Base-by-base conservation (phyloP, 1,140 invertebrate genomes). In the Scylla paramamosain region DNA sequence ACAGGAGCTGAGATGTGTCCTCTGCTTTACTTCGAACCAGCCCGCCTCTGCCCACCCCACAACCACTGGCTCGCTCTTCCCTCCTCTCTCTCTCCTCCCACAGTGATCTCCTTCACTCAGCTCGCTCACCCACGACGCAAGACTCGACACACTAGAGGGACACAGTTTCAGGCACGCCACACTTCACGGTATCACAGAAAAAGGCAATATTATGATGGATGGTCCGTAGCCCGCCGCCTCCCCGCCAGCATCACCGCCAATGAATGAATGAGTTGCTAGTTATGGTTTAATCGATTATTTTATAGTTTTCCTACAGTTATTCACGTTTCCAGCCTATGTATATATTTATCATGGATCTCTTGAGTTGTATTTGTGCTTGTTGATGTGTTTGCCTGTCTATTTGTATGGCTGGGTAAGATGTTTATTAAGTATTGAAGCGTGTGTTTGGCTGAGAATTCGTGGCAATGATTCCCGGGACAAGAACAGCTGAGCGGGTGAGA, bases 151-250 rank as follows among this genome's bases (percentile, higher is more conserved):
- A 7, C n/a, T 77, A 25, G 6, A 77, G 12, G 20, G 12, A 77
- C 67, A 77, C 20, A 7, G 67, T 7, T 77, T 20, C 12, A 20
- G 67, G n/a, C 20, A n/a, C 67, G 67, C 67, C 8, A 77, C 67
- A 77, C 67, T 77, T 25, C 67, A 77, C 67, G n/a, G 67, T 77
- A 77, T 77, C 67, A 77, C 67, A 77, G 67, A 77, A 77, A 77
- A 77, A 77, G 4, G n/a, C 67, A n/a, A 77, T 77, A 77, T n/a
- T 77, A n/a, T 77, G 67, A 77, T n/a, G 67, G n/a, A 20, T 77
- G n/a, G 67, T 77, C 20, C 67, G 2, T 7, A 77, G n/a, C 25
- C 67, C 67, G 25, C 67, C 67, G 67, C 67, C 67, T 77, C 67
- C 67, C 67, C n/a, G 67, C n/a, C 67, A n/a, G 4, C 67, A 25